Percentiles rank a stretch among this genome's conserved stretches.
Conservation (phyloP, 1,140 invertebrate genomes). For the Monochamus saltuarius region DNA sequence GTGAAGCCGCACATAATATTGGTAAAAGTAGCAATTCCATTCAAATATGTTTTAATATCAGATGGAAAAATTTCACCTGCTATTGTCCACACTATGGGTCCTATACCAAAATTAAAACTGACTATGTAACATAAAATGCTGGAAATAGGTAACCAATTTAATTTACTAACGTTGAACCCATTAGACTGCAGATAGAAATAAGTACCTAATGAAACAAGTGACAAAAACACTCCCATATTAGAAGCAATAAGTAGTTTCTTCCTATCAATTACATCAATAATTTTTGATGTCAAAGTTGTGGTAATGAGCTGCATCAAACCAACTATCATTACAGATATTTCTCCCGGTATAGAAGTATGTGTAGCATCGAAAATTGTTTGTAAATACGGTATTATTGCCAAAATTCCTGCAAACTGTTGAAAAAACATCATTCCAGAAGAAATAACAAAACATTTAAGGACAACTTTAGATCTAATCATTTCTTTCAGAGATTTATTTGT, state of each 20-base stretch:
- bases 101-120: slow-evolving; percentile 61
- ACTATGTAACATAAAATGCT: slow-evolving; percentile 41
- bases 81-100: slow-evolving; percentile 80
- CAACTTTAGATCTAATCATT: slow-evolving; percentile 42
- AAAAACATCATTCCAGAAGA: slow-evolving; percentile 81
- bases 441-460: slow-evolving; percentile 66
- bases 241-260: slow-evolving; percentile 71
- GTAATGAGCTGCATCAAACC: slow-evolving; percentile 76
- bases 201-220: slow-evolving; percentile 39
- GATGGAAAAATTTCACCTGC: slow-evolving; percentile 80
- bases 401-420: slow-evolving; percentile 84
- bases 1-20: slow-evolving; percentile 80
- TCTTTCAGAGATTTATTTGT: slow-evolving; percentile 17
- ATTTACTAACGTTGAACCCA: slow-evolving; percentile 26
- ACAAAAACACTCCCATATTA: slow-evolving; percentile 58
- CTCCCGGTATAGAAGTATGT: slow-evolving; percentile 57
- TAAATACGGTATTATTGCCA: slow-evolving; percentile 82
- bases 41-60: slow-evolving; percentile 71
- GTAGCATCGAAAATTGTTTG: slow-evolving; percentile 70
- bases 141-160: slow-evolving; percentile 44
- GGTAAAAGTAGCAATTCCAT: slow-evolving; percentile 69
- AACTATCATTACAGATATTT: slow-evolving; percentile 69
- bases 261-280: slow-evolving; percentile 78
- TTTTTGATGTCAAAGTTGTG: slow-evolving; percentile 66
- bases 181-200: slow-evolving; percentile 45